These are phyloP conservation scores for Euphonia xanthogaster DNA, from an alignment of 2,797 vertebrate genomes.

Conservation along the genomic window DNA sequence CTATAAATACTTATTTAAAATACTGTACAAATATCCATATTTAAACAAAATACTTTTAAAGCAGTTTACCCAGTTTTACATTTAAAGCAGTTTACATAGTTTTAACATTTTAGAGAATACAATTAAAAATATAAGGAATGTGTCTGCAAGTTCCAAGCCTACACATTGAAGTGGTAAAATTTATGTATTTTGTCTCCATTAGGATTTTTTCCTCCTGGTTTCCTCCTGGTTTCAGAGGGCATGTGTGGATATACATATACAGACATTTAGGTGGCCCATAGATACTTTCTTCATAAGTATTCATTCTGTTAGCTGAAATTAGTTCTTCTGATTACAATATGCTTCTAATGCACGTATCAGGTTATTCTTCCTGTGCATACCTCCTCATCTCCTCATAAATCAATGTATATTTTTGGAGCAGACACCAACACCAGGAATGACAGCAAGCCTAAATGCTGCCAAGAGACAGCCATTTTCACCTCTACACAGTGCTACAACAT, in stretches of 20 bases:
- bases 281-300: not conserved
- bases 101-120: not conserved
- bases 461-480: not conserved
- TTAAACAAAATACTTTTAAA: not conserved
- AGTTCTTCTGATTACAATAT: not conserved
- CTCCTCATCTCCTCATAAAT: not conserved
- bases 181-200: not conserved
- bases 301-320: not conserved
- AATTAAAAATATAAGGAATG: not conserved
- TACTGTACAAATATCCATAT: not conserved
- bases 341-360: not conserved
- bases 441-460: not conserved
- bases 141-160: not conserved
- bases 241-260: rapidly evolving
- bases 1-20: not conserved
- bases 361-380: not conserved
- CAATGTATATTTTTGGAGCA: not conserved
- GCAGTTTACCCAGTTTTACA: not conserved
- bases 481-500: not conserved
- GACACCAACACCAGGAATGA: not conserved
- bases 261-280: not conserved
- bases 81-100: not conserved
- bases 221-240: not conserved
- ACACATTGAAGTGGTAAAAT: not conserved
- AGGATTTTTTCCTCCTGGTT: not conserved